Conservation (phyloP, 2,888 invertebrate species). For the Xestia rhomboidea region DNA sequence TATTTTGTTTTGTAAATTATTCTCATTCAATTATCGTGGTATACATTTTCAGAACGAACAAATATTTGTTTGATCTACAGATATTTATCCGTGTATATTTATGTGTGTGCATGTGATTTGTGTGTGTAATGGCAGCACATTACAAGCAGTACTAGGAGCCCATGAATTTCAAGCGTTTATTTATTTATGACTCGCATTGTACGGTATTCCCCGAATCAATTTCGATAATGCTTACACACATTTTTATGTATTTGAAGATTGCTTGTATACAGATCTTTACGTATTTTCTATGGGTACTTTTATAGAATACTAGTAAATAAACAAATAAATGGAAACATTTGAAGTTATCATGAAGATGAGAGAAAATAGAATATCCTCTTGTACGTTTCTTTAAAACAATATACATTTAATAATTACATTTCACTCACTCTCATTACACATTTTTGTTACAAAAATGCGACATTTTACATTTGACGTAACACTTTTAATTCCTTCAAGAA, state of each 20-base stretch:
- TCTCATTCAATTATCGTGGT: neutral
- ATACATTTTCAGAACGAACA: neutral
- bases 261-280: neutral
- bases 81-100: constrained; percentile 15
- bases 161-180: constrained; percentile 43
- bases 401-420: neutral
- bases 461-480: neutral
- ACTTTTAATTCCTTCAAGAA: neutral
- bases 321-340: constrained; percentile 2
- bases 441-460: neutral
- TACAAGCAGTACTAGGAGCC: constrained; percentile 22
- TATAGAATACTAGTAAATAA: neutral
- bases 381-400: neutral
- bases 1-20: constrained; percentile 10
- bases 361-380: neutral
- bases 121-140: constrained; percentile 28
- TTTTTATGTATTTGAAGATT: constrained; percentile 12
- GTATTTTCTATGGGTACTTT: neutral
- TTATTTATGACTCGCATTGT: constrained; percentile 38
- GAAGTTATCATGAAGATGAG: neutral
- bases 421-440: neutral
- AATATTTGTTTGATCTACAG: constrained; percentile 37
- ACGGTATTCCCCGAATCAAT: constrained; percentile 28
- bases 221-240: constrained; percentile 30
- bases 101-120: constrained; percentile 26